Conservation (phyloP, 2,797 vertebrate genomes). For the Galaxias olidus region DNA sequence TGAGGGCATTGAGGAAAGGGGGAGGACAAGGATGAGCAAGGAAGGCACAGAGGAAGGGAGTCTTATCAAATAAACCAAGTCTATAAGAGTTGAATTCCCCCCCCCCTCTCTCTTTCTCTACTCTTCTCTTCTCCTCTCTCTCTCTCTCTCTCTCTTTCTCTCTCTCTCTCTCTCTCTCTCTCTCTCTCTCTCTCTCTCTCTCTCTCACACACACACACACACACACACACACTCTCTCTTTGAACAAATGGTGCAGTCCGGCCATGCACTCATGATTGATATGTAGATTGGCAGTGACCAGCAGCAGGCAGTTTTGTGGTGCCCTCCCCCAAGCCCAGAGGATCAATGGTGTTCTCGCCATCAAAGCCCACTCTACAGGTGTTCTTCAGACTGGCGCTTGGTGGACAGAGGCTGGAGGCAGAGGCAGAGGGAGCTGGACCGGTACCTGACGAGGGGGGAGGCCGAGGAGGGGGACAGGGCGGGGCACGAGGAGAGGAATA, state of each 20-base stretch:
- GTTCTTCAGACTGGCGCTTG: conserved; percentile 28
- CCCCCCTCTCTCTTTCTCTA: too few relatives aligned
- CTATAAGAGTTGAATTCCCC: too few relatives aligned
- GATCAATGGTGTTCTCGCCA: conserved; percentile 54
- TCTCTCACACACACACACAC: too few relatives aligned
- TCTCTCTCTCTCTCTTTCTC: conserved; percentile 8
- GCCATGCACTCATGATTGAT: conserved; percentile 53
- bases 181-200: neutral
- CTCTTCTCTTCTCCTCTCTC: too few relatives aligned
- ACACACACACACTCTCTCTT: too few relatives aligned
- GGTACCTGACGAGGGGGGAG: too few relatives aligned
- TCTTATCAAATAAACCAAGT: neutral
- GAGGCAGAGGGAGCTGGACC: neutral
- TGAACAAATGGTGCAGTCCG: conserved; percentile 34
- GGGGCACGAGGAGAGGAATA: conserved; percentile 5
- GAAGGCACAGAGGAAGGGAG: conserved; percentile 10
- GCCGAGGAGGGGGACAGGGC: conserved; percentile 17
- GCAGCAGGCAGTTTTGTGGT: conserved; percentile 56
- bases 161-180: too few relatives aligned
- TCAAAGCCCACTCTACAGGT: conserved; percentile 39
- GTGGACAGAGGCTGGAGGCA: too few relatives aligned
- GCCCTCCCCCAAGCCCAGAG: conserved; percentile 47
- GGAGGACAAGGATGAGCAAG: neutral
- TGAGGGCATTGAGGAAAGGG: too few relatives aligned
- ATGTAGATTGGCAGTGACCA: conserved; percentile 53